Base-by-base conservation (phyloP, 2,888 invertebrate species). In the Sipha maydis region DNA sequence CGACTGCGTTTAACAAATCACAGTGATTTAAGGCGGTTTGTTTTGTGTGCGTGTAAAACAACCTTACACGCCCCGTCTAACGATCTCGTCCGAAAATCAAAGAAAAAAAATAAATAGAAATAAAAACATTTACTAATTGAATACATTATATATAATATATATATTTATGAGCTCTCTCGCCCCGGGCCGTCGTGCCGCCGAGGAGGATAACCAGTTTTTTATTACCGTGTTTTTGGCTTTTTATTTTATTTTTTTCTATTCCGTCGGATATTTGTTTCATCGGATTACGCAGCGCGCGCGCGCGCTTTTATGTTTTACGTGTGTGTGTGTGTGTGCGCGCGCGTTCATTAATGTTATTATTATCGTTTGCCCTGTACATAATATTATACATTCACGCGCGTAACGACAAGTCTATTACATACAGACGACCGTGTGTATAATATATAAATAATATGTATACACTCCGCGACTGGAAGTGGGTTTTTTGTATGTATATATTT, bases 41-140 rank as follows among this genome's bases (percentile, higher is more conserved):
- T 71, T 84, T 83, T 73, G 71, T 31, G n/a, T 28, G 83, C 75
- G 83, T 75, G 83, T 54, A 61, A 75, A 56, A 84, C 83, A 83
- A 84, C 83, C 83, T 75, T 84, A 38, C 83, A 84, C 83, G 83
- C 83, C 83, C 83, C 83, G 56, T 38, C 75, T 83, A 83, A 83
- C 83, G 83, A 83, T 71, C 56, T 75, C n/a, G 83, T 84, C 75
- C 21, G 56, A 38, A 56, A 38, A 75, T 34, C 31, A 21, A 67
- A 54, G 31, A 9, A 34, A 54, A 34, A 71, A 73, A 69, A 25
- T n/a, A 41, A 69, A 69, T 71, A 31, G 41, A 82, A 34, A 48
- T 31, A 8, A 78, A 48, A 28, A 77, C n/a, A 11, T 67, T 34
- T 67, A 31, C 71, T 83, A 83, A 83, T 83, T 83, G 83, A 83